phyloP scores from a whole-genome alignment of 2,797 vertebrate species.

The Myiothlypis chrysogaster region DNA sequence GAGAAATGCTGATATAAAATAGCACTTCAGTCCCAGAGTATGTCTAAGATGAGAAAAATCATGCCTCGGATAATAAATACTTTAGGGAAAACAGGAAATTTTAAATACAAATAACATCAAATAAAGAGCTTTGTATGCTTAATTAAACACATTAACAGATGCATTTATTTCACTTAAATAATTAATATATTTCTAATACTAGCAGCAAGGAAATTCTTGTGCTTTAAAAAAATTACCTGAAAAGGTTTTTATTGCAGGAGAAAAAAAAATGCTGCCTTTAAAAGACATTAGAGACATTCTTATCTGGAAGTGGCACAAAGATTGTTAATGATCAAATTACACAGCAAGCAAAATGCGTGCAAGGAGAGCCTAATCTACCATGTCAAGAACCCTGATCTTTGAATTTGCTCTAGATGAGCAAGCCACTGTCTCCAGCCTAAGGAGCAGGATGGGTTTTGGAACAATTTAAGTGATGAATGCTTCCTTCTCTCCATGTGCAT shows the following conservation, averaged over 20 bases:
- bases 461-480: not conserved
- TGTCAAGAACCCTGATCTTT: not conserved
- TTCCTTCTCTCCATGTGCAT: not conserved
- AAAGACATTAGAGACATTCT: not conserved
- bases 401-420: not conserved
- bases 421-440: not conserved
- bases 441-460: not conserved
- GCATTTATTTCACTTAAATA: constrained; percentile 64
- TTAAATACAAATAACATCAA: constrained; percentile 71
- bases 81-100: constrained; percentile 52
- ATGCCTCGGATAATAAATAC: constrained; percentile 64
- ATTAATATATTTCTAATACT: constrained; percentile 14
- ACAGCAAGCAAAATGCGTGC: not conserved
- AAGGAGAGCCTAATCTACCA: not conserved
- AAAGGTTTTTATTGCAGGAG: not conserved
- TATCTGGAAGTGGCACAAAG: not conserved
- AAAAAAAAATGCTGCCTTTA: not conserved
- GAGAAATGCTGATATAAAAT: constrained; percentile 43
- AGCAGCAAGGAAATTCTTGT: not conserved
- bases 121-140: constrained; percentile 52
- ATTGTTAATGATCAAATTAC: not conserved
- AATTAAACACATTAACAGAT: constrained; percentile 62
- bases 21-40: constrained; percentile 24
- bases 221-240: not conserved
- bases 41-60: constrained; percentile 61